Evolutionary conservation across 2,797 vertebrate species (phyloP), one percentile per base, ranked within the genome.

Genomic region (Myotis myotis): DNA sequence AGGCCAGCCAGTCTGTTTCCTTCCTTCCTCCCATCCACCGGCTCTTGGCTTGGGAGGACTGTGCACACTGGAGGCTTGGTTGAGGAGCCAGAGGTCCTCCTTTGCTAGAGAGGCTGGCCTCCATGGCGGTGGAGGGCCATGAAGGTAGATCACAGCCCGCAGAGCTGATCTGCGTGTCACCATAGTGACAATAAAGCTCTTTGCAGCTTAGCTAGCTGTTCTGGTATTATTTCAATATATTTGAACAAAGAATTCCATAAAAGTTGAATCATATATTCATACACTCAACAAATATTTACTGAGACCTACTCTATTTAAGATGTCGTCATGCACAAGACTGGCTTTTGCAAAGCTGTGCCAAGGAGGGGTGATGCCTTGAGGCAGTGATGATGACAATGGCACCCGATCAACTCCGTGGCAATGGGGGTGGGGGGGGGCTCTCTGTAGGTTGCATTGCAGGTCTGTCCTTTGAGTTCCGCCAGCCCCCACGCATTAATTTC

Each of bases 121-220:
- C 6, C 17, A 30, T 12, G 17, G 5, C 10, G 30, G n/a, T 8
- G 20, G 44, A 60, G 15, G 47, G 7, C 44, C 4, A 2, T 16
- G 38, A 41, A 1, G 12, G 23, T 4, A 55, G 33, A 30, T 5
- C 0, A 1, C 17, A 55, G 16, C 25, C 30, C 16, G 5, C 12
- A 30, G 38, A 62, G 5, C 44, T 20, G 6, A 20, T 17, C 33
- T 2, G n/a, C 36, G 0, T 12, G 53, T 49, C 82, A 15, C 19
- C 25, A 8, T 22, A 19, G 1, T 47, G 76, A 60, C 36, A 36
- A 19, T 16, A 12, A 19, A 62, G 11, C 60, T 33, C 10, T 20
- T 9, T 8, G n/a, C 20, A 17, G 55, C 33, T 75, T 25, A 87
- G 60, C 60, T 72, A 20, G 16, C 25, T 17, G 11, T 19, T 71